Evolutionary conservation across 1,140 invertebrate genomes (phyloP), one percentile per base, ranked within the genome.

Genomic region (Aphis craccivora): DNA sequence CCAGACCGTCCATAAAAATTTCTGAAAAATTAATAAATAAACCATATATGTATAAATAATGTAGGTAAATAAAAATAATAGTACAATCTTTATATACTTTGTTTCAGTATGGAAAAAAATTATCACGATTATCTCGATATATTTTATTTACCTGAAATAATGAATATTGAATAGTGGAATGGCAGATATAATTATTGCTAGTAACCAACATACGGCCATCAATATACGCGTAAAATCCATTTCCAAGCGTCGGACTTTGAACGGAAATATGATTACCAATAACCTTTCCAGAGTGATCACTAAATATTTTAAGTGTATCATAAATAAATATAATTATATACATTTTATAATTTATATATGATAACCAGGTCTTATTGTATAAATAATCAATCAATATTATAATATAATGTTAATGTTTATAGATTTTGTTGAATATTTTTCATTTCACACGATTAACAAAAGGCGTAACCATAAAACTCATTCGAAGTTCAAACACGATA

Each of bases 1-100:
- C 96, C 96, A 0, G 96, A 96, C 43, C 96, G 95, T 2, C 96
- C 96, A 94, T 96, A 96, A 94, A 96, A 96, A 94, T 96, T 95
- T 93, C 95, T 95, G 91, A 22, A 94, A 94, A 86, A 94, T 83
- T 23, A 81, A 83, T 25, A 48, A n/a, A 30, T n/a, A 76, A 76
- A 18, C 30, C 11, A n/a, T 76, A n/a, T 76, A n/a, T 14, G 30
- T 67, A 18, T 67, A 60, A 6, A 35, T 18, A 6, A n/a, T n/a
- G 2, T 6, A n/a, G n/a, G 4, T n/a, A 76, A 14, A 76, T 18
- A 76, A 14, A 67, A n/a, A 7, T 9, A 48, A 35, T 48, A n/a
- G 37, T 30, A 43, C 8, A 5, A 25, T 25, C 1, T 3, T 43
- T 30, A 40, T 45, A 7, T 30, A 30, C 5, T n/a, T n/a, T 45